Evolutionary conservation across 2,113 vertebrate genomes (phyloP).

Genomic region (Zootoca vivipara): DNA sequence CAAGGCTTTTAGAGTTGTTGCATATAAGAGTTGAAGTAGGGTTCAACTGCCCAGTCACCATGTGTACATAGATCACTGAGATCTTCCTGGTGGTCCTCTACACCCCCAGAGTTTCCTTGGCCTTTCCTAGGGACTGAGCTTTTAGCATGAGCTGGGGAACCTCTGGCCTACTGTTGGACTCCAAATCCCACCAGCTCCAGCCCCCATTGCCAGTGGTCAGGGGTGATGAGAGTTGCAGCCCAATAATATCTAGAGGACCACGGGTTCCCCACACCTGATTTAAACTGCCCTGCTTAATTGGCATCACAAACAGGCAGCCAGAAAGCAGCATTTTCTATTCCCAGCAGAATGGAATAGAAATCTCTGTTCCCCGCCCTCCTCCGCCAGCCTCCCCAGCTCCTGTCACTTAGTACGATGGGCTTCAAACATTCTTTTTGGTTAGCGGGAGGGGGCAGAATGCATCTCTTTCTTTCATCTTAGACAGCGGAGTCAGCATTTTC

Average conservation of each 20-base stretch:
- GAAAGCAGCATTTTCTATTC: not conserved
- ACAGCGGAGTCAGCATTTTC: not conserved
- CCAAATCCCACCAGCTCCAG: not conserved
- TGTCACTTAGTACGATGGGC: slow-evolving; percentile 7
- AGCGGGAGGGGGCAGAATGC: not conserved
- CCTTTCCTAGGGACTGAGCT: no score
- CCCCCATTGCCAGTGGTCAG: not conserved
- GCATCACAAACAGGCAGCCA: not conserved
- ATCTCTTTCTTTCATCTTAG: slow-evolving; percentile 23
- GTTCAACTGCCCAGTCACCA: no score
- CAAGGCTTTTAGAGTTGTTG: no score
- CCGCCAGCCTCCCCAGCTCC: not conserved
- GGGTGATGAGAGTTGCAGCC: not conserved
- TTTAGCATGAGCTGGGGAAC: no score
- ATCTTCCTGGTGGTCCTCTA: no score
- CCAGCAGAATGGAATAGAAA: not conserved
- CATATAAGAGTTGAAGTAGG: no score
- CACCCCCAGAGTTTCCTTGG: no score
- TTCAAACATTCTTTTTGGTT: not conserved
- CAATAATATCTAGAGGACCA: not conserved
- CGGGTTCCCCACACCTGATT: not conserved
- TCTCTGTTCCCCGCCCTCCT: accelerated
- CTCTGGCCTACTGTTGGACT: not conserved
- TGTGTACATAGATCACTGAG: no score
- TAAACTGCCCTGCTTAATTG: not conserved